Evolutionary conservation across 2,797 vertebrate genomes (phyloP).

Genomic region (Takifugu rubripes): DNA sequence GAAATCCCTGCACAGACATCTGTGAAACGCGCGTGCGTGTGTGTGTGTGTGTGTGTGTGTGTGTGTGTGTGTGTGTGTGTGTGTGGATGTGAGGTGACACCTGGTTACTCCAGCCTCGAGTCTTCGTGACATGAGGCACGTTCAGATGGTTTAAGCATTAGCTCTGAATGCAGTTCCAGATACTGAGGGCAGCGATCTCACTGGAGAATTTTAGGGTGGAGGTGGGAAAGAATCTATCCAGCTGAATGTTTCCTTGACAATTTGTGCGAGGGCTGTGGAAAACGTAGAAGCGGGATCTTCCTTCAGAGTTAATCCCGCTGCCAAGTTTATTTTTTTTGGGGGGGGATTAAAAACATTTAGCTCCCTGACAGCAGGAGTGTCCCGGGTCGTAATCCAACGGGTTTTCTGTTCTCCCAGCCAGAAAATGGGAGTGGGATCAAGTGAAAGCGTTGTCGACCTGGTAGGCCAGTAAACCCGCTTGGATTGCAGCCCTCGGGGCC

Average conservation of each 20-base stretch:
- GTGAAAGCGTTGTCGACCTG: no score
- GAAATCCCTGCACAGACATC: no score
- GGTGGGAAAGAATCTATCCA: conserved; percentile 25
- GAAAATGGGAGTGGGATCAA: no score
- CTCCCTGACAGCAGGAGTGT: no score
- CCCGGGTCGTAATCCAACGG: no score
- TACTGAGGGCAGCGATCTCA: conserved; percentile 49
- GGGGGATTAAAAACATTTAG: no score
- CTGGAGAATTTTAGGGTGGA: conserved; percentile 42
- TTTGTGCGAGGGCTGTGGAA: conserved; percentile 29
- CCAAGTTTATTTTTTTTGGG: no score
- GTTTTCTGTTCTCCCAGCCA: no score
- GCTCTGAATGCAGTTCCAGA: conserved; percentile 58
- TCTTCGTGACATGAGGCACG: conserved; percentile 65
- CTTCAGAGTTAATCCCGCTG: no score
- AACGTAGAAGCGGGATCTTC: conserved; percentile 24
- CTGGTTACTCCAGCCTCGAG: conserved; percentile 50
- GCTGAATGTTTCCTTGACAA: background rate
- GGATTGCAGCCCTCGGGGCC: no score
- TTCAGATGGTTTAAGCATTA: conserved; percentile 64
- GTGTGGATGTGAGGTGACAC: conserved; percentile 45
- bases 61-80: conserved; percentile 22
- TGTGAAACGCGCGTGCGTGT: background rate
- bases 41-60: conserved; percentile 29
- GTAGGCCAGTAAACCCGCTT: no score